Evolutionary conservation across 2,888 invertebrate species (phyloP).

Genomic region (Archips xylosteana): DNA sequence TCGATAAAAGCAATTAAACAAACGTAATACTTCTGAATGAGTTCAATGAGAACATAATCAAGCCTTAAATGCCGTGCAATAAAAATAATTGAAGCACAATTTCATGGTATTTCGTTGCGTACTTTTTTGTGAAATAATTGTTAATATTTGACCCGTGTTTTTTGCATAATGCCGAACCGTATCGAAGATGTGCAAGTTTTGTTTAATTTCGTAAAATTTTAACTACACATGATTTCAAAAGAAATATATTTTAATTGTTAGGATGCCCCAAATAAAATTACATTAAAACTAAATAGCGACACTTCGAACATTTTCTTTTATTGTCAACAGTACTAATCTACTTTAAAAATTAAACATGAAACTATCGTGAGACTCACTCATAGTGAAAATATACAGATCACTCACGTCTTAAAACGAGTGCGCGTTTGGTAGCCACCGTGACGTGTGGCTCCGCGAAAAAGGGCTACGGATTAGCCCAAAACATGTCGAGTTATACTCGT

Average conservation of each 20-base stretch:
- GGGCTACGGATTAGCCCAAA: no score
- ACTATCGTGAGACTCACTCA: no score
- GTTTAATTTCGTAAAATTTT: slow-evolving; percentile 8
- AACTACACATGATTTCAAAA: background rate
- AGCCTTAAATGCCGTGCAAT: slow-evolving; percentile 16
- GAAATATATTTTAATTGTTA: background rate
- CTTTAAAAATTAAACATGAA: no score
- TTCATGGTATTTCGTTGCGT: slow-evolving; percentile 35
- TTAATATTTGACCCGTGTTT: slow-evolving; percentile 20
- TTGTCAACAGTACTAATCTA: background rate
- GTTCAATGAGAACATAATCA: slow-evolving; percentile 23
- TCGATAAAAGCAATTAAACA: slow-evolving; percentile 10
- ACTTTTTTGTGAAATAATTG: slow-evolving; percentile 32
- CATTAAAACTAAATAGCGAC: background rate
- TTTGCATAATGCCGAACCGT: slow-evolving; percentile 23
- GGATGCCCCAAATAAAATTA: background rate
- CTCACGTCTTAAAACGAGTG: no score
- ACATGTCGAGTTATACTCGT: no score
- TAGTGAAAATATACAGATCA: no score
- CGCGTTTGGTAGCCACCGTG: no score
- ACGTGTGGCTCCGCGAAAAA: no score
- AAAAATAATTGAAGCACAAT: slow-evolving; percentile 25
- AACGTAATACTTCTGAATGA: slow-evolving; percentile 17
- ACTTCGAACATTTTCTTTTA: background rate
- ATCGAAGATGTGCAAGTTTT: slow-evolving; percentile 6